These are phyloP conservation scores for Drosophila truncata DNA, from an alignment of 1,140 invertebrate species.

Conservation along the genomic window DNA sequence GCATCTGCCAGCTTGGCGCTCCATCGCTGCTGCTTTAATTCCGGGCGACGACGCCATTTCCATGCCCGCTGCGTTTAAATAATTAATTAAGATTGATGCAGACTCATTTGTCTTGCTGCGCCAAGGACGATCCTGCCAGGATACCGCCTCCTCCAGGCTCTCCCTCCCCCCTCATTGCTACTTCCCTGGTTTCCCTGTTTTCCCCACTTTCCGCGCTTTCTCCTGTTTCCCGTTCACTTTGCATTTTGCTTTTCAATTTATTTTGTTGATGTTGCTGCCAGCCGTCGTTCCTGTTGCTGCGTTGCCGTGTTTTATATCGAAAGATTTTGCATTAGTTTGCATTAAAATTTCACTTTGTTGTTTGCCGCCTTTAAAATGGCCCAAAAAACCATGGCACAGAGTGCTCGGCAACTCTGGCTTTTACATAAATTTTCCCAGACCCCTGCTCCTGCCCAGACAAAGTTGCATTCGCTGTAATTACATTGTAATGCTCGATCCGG, in stretches of 20 bases:
- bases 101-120: slow-evolving; percentile 81
- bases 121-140: slow-evolving; percentile 56
- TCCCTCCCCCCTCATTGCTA: background rate
- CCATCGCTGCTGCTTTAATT: slow-evolving; percentile 62
- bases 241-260: slow-evolving; percentile 83
- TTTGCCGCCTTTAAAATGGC: slow-evolving; percentile 54
- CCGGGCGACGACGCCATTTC: slow-evolving; percentile 65
- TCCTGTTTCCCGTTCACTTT: slow-evolving; percentile 55
- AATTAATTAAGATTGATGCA: slow-evolving; percentile 84
- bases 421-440: slow-evolving; percentile 58
- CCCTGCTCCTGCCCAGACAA: slow-evolving; percentile 47
- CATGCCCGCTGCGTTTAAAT: slow-evolving; percentile 83
- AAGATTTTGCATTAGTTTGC: slow-evolving; percentile 83
- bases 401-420: slow-evolving; percentile 17
- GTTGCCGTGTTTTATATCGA: slow-evolving; percentile 67
- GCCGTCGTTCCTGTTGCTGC: slow-evolving; percentile 17
- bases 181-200: background rate
- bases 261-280: slow-evolving; percentile 61
- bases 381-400: slow-evolving; percentile 29
- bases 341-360: slow-evolving; percentile 84
- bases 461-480: slow-evolving; percentile 79
- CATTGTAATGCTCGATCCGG: slow-evolving; percentile 66
- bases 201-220: background rate
- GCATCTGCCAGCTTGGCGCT: slow-evolving; percentile 16
- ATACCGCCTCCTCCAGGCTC: slow-evolving; percentile 23